phyloP scores from a whole-genome alignment of 2,797 vertebrate genomes.

The Petrocephalus sullivani region DNA sequence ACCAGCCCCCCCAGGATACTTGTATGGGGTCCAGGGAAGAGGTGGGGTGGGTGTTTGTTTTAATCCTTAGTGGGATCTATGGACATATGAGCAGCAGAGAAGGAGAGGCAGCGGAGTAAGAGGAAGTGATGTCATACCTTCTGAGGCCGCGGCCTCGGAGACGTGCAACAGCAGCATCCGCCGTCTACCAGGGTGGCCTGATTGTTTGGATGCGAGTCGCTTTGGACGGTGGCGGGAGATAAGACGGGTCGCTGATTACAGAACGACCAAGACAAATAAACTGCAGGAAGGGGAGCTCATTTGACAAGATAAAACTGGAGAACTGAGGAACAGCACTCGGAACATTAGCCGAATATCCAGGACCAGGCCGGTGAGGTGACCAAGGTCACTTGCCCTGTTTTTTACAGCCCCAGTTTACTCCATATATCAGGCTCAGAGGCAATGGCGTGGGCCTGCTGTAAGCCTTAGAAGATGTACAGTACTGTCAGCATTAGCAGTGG shows the following conservation, averaged over 20 bases:
- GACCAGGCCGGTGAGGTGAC: neutral
- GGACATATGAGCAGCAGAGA: neutral
- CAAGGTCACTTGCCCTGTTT: neutral
- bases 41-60: neutral
- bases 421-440: neutral
- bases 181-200: neutral
- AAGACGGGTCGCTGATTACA: neutral
- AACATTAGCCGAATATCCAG: neutral
- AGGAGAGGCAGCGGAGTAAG: neutral
- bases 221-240: neutral
- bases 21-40: neutral
- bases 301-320: neutral
- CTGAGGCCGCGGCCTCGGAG: neutral
- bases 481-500: neutral
- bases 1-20: neutral
- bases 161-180: neutral
- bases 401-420: neutral
- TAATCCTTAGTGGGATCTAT: neutral
- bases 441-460: neutral
- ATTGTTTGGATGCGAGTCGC: neutral
- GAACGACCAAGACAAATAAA: neutral
- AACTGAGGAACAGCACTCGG: neutral
- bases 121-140: constrained; percentile 3
- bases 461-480: neutral
- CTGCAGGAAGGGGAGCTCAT: neutral